Evolutionary conservation across 2,113 vertebrate genomes (phyloP).

Genomic region (Gopherus flavomarginatus): DNA sequence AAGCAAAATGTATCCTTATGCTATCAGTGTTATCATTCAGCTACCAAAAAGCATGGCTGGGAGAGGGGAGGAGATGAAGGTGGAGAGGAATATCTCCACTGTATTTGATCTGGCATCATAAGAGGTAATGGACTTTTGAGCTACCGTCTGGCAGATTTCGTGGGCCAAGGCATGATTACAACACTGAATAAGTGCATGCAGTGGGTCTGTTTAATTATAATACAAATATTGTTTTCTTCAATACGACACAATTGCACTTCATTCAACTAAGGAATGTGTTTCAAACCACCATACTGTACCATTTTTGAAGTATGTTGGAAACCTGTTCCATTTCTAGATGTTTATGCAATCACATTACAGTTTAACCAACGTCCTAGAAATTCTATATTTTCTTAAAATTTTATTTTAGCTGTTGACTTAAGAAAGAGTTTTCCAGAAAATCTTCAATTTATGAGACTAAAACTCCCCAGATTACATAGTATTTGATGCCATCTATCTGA

Average conservation of each 20-base stretch:
- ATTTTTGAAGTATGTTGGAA: neutral
- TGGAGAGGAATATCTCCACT: neutral
- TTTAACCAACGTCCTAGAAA: neutral
- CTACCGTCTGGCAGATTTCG: neutral
- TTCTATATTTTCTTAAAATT: rapidly evolving
- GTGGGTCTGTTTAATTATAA: neutral
- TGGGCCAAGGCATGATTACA: neutral
- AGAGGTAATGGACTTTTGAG: neutral
- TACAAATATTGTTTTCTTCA: neutral
- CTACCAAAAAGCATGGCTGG: neutral
- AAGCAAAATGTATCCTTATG: no score
- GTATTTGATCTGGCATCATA: neutral
- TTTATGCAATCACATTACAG: neutral
- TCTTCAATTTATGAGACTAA: rapidly evolving
- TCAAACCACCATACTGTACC: neutral
- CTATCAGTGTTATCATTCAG: neutral
- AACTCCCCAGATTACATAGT: rapidly evolving
- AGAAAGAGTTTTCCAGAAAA: no score
- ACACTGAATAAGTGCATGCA: neutral
- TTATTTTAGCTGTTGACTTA: neutral
- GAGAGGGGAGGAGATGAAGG: rapidly evolving
- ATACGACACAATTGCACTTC: rapidly evolving
- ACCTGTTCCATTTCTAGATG: neutral
- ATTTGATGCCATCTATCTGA: neutral
- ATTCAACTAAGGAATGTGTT: neutral